phyloP scores from a whole-genome alignment of 2,888 invertebrate species.

The Phalera bucephala region DNA sequence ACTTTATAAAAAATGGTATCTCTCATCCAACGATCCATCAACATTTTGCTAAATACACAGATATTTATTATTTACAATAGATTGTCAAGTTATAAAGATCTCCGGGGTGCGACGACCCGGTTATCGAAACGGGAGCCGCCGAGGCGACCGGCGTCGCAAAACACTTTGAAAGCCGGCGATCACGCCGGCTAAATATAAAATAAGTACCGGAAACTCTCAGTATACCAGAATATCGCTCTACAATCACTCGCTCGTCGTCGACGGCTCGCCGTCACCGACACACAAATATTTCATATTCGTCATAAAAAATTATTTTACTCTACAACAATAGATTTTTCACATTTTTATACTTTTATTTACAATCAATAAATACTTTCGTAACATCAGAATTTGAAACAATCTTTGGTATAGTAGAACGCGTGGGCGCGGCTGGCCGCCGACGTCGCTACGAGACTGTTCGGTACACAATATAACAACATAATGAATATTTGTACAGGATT shows the following conservation, averaged over 20 bases:
- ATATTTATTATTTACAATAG: not conserved
- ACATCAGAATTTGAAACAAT: constrained; percentile 48
- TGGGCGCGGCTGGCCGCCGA: not conserved
- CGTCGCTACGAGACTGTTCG: constrained; percentile 17
- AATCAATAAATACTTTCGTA: constrained; percentile 40
- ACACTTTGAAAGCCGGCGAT: not conserved
- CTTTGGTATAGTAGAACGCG: constrained; percentile 47
- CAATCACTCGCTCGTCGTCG: not conserved
- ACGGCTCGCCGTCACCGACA: constrained; percentile 12
- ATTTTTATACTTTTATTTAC: constrained; percentile 32
- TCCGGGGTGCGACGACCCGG: too few species aligned
- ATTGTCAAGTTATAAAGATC: too few species aligned
- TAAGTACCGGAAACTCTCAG: constrained; percentile 1
- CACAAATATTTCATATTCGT: constrained; percentile 32
- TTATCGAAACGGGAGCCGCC: too few species aligned
- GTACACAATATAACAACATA: constrained; percentile 39
- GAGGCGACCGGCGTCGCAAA: not conserved
- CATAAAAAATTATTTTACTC: constrained; percentile 27
- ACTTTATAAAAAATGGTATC: constrained; percentile 29
- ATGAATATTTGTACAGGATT: constrained; percentile 61
- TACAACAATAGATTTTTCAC: constrained; percentile 34
- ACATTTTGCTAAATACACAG: constrained; percentile 1
- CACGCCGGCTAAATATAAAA: not conserved
- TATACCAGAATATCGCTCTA: constrained; percentile 2
- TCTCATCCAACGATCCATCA: constrained; percentile 6